Evolutionary conservation across 2,888 invertebrate genomes (phyloP).

Genomic region (Epirrhoe alternata): DNA sequence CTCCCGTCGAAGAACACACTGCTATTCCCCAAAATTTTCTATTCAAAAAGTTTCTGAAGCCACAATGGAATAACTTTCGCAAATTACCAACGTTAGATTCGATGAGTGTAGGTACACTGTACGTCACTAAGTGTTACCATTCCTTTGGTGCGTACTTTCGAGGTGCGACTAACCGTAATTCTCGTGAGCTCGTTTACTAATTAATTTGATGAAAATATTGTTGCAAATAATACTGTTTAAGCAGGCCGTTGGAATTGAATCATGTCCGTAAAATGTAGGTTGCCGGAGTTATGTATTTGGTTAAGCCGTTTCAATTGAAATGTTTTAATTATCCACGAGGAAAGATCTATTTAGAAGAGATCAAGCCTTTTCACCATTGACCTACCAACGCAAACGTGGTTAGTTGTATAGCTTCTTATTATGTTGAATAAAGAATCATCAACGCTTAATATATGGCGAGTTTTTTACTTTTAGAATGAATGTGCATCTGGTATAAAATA

Average conservation of each 20-base stretch:
- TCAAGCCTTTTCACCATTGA: slow-evolving; percentile 35
- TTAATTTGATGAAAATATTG: slow-evolving; percentile 40
- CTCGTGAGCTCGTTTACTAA: slow-evolving; percentile 36
- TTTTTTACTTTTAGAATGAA: not conserved
- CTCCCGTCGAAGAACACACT: slow-evolving; percentile 69
- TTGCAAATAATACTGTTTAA: slow-evolving; percentile 32
- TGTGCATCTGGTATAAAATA: not conserved
- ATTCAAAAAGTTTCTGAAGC: slow-evolving; percentile 70
- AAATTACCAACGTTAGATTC: slow-evolving; percentile 67
- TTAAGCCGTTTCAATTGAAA: slow-evolving; percentile 41
- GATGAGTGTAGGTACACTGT: too few relatives aligned
- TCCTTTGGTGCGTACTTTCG: slow-evolving; percentile 45
- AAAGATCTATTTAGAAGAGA: slow-evolving; percentile 33
- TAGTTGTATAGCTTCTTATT: slow-evolving; percentile 36
- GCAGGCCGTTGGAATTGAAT: slow-evolving; percentile 32
- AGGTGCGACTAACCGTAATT: slow-evolving; percentile 22
- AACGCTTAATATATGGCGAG: not conserved
- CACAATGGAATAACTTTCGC: slow-evolving; percentile 64
- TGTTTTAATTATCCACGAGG: slow-evolving; percentile 40
- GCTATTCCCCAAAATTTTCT: slow-evolving; percentile 71
- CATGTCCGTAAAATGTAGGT: slow-evolving; percentile 31
- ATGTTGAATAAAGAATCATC: slow-evolving; percentile 25
- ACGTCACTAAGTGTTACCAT: slow-evolving; percentile 57
- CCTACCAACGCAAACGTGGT: slow-evolving; percentile 29
- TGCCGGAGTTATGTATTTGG: slow-evolving; percentile 28